Evolutionary conservation across 2,888 invertebrate genomes (phyloP), one percentile per base, ranked within the genome.

Genomic region (Tillus elongatus): DNA sequence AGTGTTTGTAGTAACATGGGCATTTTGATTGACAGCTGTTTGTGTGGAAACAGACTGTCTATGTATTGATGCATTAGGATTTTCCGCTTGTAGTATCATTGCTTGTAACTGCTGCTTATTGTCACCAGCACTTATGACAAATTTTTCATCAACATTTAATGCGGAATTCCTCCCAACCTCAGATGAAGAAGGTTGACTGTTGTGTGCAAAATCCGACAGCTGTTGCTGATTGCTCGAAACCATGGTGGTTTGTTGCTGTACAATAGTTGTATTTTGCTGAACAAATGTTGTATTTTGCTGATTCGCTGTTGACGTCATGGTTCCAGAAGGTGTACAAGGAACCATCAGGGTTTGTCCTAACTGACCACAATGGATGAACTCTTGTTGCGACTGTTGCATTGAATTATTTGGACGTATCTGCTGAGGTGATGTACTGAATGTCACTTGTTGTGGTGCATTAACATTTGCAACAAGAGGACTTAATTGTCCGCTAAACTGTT

Each of bases 191-290:
- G 52, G 65, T 56, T 51, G 66, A 44, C 40, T 40, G 35, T 50
- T 49, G 16, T 58, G 53, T 27, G 54, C 50, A 36, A 53, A 52
- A 42, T 58, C 67, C 55, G 68, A 66, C 42, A 68, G 60, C 29
- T 70, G 70, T 36, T 67, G 64, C 43, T 68, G 60, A 51, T 81
- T 77, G 52, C 80, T 81, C 0, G 82, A 77, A 2, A 83, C 78
- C 67, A 83, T 76, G 0, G 83, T 83, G 0, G 83, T 83, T 58
- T 84, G 83, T 51, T 84, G 84, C 53, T 84, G 84, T 2, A 85
- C 83, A 51, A 88, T 86, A 1, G 87, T 86, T 1, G 87, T 85
- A 56, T 87, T 88, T 51, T 87, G 86, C 49, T 86, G 87, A 2
- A 87, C 83, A 53, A 79, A 86, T 0, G 87, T 86, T 0, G 79